Evolutionary conservation across 1,140 invertebrate species (phyloP).

Genomic region (Megathymus violae): DNA sequence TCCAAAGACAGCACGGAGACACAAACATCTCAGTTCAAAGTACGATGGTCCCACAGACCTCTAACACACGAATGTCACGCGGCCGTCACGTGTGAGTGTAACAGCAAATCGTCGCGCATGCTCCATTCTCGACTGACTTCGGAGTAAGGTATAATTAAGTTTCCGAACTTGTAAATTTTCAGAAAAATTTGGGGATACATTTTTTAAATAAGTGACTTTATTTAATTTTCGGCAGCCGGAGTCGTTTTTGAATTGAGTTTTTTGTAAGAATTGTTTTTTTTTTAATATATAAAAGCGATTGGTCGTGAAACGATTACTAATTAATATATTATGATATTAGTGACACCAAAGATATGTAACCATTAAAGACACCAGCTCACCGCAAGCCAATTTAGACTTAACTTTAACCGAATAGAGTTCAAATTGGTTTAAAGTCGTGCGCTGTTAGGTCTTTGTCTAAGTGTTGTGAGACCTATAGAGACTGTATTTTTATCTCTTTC

Average conservation of each 20-base stretch:
- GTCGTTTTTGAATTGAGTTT: slow-evolving; percentile 22
- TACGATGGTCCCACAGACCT: neutral
- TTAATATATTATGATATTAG: slow-evolving; percentile 12
- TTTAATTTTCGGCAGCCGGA: slow-evolving; percentile 10
- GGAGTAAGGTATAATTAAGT: slow-evolving; percentile 23
- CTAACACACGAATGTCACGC: neutral
- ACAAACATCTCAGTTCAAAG: no score
- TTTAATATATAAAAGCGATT: slow-evolving; percentile 7
- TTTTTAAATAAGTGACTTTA: slow-evolving; percentile 9
- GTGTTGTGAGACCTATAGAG: slow-evolving; percentile 36
- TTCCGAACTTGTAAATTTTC: slow-evolving; percentile 31
- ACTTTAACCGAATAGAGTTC: slow-evolving; percentile 8
- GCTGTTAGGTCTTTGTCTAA: slow-evolving; percentile 30
- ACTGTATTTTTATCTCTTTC: slow-evolving; percentile 36
- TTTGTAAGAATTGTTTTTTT: slow-evolving; percentile 23
- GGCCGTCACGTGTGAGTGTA: neutral
- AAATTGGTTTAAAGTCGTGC: slow-evolving; percentile 25
- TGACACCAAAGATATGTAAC: slow-evolving; percentile 30
- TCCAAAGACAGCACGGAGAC: no score
- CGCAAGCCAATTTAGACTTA: slow-evolving; percentile 23
- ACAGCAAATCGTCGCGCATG: neutral
- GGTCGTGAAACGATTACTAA: slow-evolving; percentile 26
- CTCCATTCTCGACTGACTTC: slow-evolving; percentile 25
- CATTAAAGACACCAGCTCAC: slow-evolving; percentile 27
- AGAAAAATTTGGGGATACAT: slow-evolving; percentile 8